Evolutionary conservation across 2,888 invertebrate genomes (phyloP).

Genomic region (Globia sparganii): DNA sequence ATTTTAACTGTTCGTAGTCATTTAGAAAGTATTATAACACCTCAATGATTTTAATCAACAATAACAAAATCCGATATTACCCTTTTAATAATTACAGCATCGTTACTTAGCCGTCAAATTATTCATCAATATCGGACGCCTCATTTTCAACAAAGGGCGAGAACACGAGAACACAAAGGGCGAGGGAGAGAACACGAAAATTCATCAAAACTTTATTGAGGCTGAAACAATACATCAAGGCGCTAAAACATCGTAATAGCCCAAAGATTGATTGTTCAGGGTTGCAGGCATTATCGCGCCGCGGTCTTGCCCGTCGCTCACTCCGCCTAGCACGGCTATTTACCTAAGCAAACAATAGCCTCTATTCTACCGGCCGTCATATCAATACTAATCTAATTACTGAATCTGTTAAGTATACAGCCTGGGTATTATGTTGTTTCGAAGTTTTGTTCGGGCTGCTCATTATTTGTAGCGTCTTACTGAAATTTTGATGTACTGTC

Average conservation of each 20-base stretch:
- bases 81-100: slow-evolving; percentile 81
- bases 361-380: slow-evolving; percentile 68
- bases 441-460: slow-evolving; percentile 38
- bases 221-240: slow-evolving; percentile 90
- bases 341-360: slow-evolving; percentile 79
- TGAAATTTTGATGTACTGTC: background rate
- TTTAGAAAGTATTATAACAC: slow-evolving; percentile 50
- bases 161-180: slow-evolving; percentile 80
- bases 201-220: slow-evolving; percentile 90
- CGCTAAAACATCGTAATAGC: slow-evolving; percentile 90
- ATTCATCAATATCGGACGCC: slow-evolving; percentile 87
- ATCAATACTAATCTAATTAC: slow-evolving; percentile 79
- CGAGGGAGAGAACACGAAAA: slow-evolving; percentile 84
- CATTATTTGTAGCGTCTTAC: slow-evolving; percentile 27
- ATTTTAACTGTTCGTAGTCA: slow-evolving; percentile 8
- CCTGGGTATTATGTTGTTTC: slow-evolving; percentile 33
- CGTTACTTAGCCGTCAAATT: slow-evolving; percentile 85
- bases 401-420: slow-evolving; percentile 66
- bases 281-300: slow-evolving; percentile 82
- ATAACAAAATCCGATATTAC: slow-evolving; percentile 71
- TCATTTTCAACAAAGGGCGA: slow-evolving; percentile 85
- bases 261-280: slow-evolving; percentile 88
- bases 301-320: slow-evolving; percentile 62
- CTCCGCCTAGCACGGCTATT: slow-evolving; percentile 65
- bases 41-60: slow-evolving; percentile 53